Conservation (phyloP, 2,888 invertebrate genomes). For the Ornithoptera alexandrae region DNA sequence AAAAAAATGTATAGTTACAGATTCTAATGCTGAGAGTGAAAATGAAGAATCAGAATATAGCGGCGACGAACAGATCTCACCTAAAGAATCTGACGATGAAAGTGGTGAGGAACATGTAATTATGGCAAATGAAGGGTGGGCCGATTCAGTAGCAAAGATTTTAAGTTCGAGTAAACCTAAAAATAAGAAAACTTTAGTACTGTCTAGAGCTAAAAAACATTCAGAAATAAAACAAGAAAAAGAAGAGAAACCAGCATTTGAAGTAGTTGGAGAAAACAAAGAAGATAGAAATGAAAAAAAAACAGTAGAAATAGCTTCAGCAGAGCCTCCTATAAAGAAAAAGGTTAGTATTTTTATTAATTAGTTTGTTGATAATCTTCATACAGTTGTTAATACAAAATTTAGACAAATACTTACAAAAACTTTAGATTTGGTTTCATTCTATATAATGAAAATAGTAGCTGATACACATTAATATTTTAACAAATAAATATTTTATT, state of each 20-base stretch:
- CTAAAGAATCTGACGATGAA: slow-evolving; percentile 42
- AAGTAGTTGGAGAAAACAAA: slow-evolving; percentile 82
- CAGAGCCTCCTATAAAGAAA: slow-evolving; percentile 62
- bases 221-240: slow-evolving; percentile 75
- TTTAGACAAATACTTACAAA: too few species aligned
- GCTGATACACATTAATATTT: not conserved
- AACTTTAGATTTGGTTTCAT: too few species aligned
- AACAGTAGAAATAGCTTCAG: slow-evolving; percentile 42
- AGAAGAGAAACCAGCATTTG: slow-evolving; percentile 80
- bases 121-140: slow-evolving; percentile 87
- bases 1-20: slow-evolving; percentile 43
- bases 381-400: too few species aligned
- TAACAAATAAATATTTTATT: slow-evolving; percentile 1
- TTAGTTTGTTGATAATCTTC: not conserved
- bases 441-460: too few species aligned
- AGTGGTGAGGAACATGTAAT: slow-evolving; percentile 43
- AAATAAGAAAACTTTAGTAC: slow-evolving; percentile 85
- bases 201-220: slow-evolving; percentile 89
- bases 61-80: slow-evolving; percentile 22
- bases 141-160: slow-evolving; percentile 90
- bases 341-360: slow-evolving; percentile 44
- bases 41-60: slow-evolving; percentile 44
- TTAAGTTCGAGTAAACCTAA: slow-evolving; percentile 87
- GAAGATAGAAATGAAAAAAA: slow-evolving; percentile 54
- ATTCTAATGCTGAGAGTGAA: slow-evolving; percentile 52